Evolutionary conservation across 2,888 invertebrate genomes (phyloP), one percentile per base, ranked within the genome.

Genomic region (Ceramica pisi): DNA sequence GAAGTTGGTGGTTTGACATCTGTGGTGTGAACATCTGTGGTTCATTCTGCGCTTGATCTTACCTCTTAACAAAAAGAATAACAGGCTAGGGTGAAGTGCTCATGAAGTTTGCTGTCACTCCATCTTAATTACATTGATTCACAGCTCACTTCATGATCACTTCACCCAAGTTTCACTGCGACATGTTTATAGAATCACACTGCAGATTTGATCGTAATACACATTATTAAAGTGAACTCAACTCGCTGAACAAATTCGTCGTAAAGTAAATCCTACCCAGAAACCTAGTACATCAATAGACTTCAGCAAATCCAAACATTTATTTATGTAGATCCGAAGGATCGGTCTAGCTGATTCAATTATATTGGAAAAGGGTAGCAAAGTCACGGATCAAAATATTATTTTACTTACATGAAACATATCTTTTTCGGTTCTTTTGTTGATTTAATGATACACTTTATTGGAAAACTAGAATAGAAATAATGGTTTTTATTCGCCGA

Each of bases 341-440:
- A 53, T 65, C 61, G 60, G 48, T 64, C 61, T 48, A 62, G 16
- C 44, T 61, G 64, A 80, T 76, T 65, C 69, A 69, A 76, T 78
- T 65, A 65, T 76, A 65, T 76, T 68, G 64, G 76, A 80, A 80
- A 80, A 68, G 46, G 69, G 48, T 65, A 76, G n/a, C 35, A 57
- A 4, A 61, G 51, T 66, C 41, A 51, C 16, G 46, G 38, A 75
- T 61, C 68, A 64, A 68, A 80, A 62, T 68, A 76, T 64, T 65
- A 10, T 51, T 51, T 61, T 64, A 67, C 21, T 63, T 48, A 56
- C 46, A 26, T 56, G 35, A 57, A 73, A 35, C 12, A n/a, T 55
- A 53, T 10, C 10, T 26, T 53, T 59, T 63, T 44, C 46, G 41
- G 7, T 35, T 59, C 16, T 63, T 21, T 69, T 57, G 31, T 26